Evolutionary conservation across 2,888 invertebrate genomes (phyloP).

Genomic region (Vesta saturnalis): DNA sequence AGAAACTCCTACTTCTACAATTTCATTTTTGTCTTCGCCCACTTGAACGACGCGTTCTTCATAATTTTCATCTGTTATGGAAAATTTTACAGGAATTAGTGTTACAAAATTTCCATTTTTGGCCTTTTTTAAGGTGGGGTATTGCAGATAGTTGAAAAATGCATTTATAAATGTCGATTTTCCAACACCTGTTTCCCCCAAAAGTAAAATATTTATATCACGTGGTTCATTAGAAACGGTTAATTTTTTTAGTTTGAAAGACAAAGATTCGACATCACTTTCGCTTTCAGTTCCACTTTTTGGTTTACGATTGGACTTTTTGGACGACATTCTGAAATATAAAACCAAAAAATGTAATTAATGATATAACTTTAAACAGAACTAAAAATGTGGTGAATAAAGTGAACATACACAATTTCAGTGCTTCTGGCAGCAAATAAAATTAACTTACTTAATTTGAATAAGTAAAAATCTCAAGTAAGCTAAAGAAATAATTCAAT

Average conservation of each 20-base stretch:
- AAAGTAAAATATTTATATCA: conserved; percentile 54
- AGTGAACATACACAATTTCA: no score
- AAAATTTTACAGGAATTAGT: conserved; percentile 52
- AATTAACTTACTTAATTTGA: no score
- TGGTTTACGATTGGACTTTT: background rate
- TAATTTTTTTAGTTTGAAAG: background rate
- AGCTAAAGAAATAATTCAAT: no score
- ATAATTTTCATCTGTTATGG: conserved; percentile 47
- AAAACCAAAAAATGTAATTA: no score
- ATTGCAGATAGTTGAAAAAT: conserved; percentile 53
- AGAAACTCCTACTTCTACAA: conserved; percentile 34
- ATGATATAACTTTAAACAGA: no score
- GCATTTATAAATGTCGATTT: conserved; percentile 59
- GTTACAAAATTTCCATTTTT: conserved; percentile 43
- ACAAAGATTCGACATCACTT: background rate
- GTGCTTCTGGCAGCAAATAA: no score
- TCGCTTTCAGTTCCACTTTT: background rate
- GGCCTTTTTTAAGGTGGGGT: conserved; percentile 45
- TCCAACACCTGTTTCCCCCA: conserved; percentile 57
- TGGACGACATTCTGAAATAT: no score
- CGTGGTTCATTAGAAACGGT: conserved; percentile 16
- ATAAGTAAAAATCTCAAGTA: no score
- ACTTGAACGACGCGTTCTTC: conserved; percentile 41
- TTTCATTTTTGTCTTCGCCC: conserved; percentile 46
- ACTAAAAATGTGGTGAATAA: no score